Evolutionary conservation across 2,888 invertebrate genomes (phyloP).

Genomic region (Dynastes tityus): DNA sequence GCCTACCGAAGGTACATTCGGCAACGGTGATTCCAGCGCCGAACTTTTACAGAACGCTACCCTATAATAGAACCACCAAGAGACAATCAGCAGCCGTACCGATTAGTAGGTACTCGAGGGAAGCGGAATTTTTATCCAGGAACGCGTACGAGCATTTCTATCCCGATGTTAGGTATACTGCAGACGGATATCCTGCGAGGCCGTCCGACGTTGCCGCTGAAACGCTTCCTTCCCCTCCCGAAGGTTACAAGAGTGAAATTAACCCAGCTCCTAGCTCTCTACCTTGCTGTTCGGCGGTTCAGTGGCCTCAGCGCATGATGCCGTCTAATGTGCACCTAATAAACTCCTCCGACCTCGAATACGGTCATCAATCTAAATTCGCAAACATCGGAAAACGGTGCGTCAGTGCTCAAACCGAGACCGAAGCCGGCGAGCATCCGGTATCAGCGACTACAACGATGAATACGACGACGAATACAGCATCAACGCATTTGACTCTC

Average conservation of each 20-base stretch:
- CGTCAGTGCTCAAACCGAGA: constrained; percentile 76
- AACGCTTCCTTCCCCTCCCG: constrained; percentile 58
- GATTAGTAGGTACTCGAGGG: constrained; percentile 75
- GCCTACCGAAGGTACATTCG: constrained; percentile 77
- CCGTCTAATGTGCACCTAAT: constrained; percentile 65
- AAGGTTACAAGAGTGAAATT: constrained; percentile 59
- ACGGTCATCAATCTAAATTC: constrained; percentile 47
- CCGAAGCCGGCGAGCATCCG: constrained; percentile 44
- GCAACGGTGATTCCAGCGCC: constrained; percentile 60
- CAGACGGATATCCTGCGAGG: constrained; percentile 83
- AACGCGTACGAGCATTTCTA: constrained; percentile 73
- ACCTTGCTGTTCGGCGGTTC: constrained; percentile 66
- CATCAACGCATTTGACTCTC: constrained; percentile 50
- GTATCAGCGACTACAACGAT: constrained; percentile 8
- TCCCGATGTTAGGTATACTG: constrained; percentile 81
- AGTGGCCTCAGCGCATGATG: constrained; percentile 73
- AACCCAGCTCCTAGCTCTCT: constrained; percentile 48
- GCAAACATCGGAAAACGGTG: constrained; percentile 67
- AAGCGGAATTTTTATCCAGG: constrained; percentile 78
- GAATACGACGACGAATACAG: constrained; percentile 18
- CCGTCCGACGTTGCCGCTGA: constrained; percentile 65
- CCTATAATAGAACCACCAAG: constrained; percentile 78
- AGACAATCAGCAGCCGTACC: constrained; percentile 72
- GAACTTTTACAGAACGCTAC: constrained; percentile 83
- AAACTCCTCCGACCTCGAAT: constrained; percentile 56